Conservation (phyloP, 1,140 invertebrate species). For the Trinorchestia longiramus region DNA sequence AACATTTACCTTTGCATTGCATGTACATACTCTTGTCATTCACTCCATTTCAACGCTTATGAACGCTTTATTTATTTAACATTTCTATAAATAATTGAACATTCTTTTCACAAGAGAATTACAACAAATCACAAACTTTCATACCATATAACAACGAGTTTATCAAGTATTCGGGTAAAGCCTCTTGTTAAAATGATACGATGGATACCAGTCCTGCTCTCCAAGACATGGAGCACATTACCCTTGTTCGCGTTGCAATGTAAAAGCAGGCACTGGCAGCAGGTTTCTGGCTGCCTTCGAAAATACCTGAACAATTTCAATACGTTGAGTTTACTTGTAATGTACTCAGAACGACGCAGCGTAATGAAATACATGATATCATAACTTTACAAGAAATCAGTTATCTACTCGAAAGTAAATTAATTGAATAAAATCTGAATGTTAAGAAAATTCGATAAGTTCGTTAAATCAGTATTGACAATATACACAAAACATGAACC, state of each 20-base stretch:
- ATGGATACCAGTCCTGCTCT: not conserved
- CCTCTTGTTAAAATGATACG: not conserved
- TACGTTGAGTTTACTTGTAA: not conserved
- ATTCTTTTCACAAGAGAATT: not conserved
- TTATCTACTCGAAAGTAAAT: too few relatives aligned
- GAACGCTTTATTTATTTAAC: too few relatives aligned
- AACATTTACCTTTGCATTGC: too few relatives aligned
- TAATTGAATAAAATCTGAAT: too few relatives aligned
- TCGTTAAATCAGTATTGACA: too few relatives aligned
- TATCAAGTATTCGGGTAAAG: not conserved
- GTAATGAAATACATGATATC: too few relatives aligned
- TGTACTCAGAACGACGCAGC: not conserved
- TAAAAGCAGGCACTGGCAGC: not conserved
- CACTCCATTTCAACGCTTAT: too few relatives aligned
- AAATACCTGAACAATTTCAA: not conserved
- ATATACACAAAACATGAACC: too few relatives aligned
- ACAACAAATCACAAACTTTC: not conserved
- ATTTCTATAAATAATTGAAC: too few relatives aligned
- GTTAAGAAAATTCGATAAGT: too few relatives aligned
- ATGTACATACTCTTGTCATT: too few relatives aligned
- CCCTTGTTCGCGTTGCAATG: not conserved
- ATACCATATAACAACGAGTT: not conserved
- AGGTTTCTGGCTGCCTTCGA: not conserved
- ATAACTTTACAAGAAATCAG: too few relatives aligned
- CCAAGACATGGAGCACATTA: not conserved